A percentile compares a stretch with the other conserved stretches of the same genome.
Conservation (phyloP, 2,113 vertebrate genomes). For the Sceloporus tristichus region DNA sequence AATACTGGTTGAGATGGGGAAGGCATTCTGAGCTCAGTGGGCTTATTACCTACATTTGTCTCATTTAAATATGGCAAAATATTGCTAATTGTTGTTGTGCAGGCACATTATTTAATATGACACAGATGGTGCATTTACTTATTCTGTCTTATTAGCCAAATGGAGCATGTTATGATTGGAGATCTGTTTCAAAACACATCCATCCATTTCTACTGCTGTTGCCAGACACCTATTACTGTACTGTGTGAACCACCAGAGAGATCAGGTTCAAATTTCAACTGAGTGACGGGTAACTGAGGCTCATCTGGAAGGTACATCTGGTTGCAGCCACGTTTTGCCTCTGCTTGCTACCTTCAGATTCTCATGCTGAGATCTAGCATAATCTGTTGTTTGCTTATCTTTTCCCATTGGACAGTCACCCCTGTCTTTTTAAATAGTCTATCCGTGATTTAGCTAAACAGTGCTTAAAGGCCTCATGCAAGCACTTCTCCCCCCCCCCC, state of each 20-base stretch:
- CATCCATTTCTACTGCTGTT: not conserved
- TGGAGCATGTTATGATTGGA: slow-evolving; percentile 19
- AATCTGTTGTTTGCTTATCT: not conserved
- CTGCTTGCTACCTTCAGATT: not conserved
- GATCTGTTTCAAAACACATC: slow-evolving; percentile 15
- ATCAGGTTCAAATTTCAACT: slow-evolving; percentile 18
- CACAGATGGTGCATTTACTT: not conserved
- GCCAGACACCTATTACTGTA: not conserved
- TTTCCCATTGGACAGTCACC: not conserved
- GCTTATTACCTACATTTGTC: slow-evolving; percentile 13
- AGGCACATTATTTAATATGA: slow-evolving; percentile 24
- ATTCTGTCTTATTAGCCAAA: not conserved
- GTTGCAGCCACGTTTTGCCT: not conserved
- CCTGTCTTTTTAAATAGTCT: not conserved
- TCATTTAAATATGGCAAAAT: slow-evolving; percentile 15
- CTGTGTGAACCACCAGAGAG: slow-evolving; percentile 7
- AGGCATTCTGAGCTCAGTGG: not conserved
- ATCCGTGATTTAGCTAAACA: not conserved
- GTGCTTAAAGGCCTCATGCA: not conserved
- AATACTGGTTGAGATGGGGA: not conserved
- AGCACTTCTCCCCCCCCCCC: too few species aligned
- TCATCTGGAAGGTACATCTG: not conserved
- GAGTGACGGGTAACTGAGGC: slow-evolving; percentile 15
- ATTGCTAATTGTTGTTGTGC: slow-evolving; percentile 19
- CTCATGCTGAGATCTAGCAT: not conserved